A percentile compares a stretch with the other conserved stretches of the same genome.
These are phyloP conservation scores for Drosophila tristis DNA, from an alignment of 1,140 invertebrate species.

Conservation along the genomic window DNA sequence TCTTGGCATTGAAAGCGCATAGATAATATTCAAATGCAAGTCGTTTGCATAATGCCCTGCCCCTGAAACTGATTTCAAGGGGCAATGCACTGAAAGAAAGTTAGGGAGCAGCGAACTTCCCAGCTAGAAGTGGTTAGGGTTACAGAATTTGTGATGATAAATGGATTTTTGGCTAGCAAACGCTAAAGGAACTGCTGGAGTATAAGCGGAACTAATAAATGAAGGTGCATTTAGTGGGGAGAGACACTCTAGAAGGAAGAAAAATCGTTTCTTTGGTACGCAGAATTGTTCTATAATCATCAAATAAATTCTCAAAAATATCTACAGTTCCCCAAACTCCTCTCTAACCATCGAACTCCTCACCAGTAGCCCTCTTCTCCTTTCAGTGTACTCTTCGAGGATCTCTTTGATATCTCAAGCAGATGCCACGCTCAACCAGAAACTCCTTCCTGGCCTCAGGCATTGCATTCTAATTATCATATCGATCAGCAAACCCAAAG, in stretches of 20 bases:
- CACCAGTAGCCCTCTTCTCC: background rate
- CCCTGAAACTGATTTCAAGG: background rate
- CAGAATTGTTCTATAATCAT: no score
- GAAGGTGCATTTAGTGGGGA: no score
- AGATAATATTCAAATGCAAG: constrained; percentile 60
- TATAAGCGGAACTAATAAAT: no score
- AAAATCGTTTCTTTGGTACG: no score
- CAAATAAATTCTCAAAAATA: no score
- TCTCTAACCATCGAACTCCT: background rate
- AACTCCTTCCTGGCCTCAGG: constrained; percentile 48
- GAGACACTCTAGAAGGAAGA: no score
- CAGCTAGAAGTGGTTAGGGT: background rate
- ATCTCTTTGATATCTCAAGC: constrained; percentile 8
- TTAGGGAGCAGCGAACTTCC: no score
- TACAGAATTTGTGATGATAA: background rate
- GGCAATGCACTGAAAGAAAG: constrained; percentile 25
- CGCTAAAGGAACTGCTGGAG: no score
- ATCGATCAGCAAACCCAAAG: constrained; percentile 54
- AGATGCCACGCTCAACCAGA: constrained; percentile 53
- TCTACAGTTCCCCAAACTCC: background rate
- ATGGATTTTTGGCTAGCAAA: background rate
- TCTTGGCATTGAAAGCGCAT: constrained; percentile 63
- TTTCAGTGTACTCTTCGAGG: background rate
- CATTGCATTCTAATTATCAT: constrained; percentile 80
- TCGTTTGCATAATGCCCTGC: constrained; percentile 65